These are phyloP conservation scores for Gonatopus flavifemur DNA, from an alignment of 1,140 invertebrate species.

Conservation along the genomic window DNA sequence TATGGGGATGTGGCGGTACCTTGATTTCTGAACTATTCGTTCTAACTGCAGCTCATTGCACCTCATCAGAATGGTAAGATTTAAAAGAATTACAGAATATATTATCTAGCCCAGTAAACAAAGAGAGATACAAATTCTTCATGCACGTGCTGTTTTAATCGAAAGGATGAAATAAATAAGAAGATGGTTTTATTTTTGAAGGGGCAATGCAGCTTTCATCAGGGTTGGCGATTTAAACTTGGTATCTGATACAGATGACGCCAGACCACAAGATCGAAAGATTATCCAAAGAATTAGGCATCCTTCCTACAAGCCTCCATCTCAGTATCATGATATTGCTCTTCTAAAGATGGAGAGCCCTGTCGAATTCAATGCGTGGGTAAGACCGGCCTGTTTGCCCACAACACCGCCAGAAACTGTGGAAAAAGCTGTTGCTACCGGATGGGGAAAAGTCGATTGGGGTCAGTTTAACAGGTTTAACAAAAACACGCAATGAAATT, in stretches of 20 bases:
- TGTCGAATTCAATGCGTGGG: slow-evolving; percentile 55
- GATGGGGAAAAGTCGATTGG: slow-evolving; percentile 58
- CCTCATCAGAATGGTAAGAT: slow-evolving; percentile 35
- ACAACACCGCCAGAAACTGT: slow-evolving; percentile 18
- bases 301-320: slow-evolving; percentile 51
- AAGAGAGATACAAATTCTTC: not conserved
- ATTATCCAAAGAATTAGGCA: slow-evolving; percentile 53
- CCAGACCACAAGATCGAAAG: slow-evolving; percentile 45
- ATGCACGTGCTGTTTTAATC: too few relatives aligned
- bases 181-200: too few relatives aligned
- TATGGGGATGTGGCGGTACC: slow-evolving; percentile 57
- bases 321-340: slow-evolving; percentile 63
- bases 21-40: slow-evolving; percentile 57
- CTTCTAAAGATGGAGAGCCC: slow-evolving; percentile 53
- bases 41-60: slow-evolving; percentile 60
- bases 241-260: slow-evolving; percentile 46
- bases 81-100: too few relatives aligned
- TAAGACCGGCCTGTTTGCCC: slow-evolving; percentile 59
- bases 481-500: not conserved
- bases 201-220: slow-evolving; percentile 34
- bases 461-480: slow-evolving; percentile 31
- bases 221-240: slow-evolving; percentile 62
- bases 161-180: too few relatives aligned
- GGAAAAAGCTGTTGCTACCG: slow-evolving; percentile 48
- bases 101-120: not conserved